Evolutionary conservation across 2,888 invertebrate species (phyloP), one percentile per base, ranked within the genome.

Genomic region (Cosmia trapezina): DNA sequence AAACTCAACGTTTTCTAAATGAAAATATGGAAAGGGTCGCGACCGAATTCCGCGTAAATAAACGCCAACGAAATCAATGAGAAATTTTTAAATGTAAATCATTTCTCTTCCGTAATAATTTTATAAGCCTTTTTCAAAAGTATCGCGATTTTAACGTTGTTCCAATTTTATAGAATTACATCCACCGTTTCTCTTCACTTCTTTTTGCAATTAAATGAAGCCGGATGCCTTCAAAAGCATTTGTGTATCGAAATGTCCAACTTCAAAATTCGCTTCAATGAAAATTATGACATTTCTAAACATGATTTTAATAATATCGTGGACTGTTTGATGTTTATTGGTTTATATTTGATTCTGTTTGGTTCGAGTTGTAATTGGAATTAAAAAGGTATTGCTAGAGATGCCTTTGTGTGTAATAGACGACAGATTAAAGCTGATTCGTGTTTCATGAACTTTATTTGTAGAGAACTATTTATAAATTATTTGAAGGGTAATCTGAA

Each of bases 251-350:
- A 70, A 79, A 77, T 73, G 54, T 79, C 59, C 73, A 67, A 76
- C 71, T 77, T 69, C 49, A 73, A 70, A 73, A 60, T 81, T 73
- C 62, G 64, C 54, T 79, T 59, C 54, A 64, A 74, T 76, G 71
- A 63, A 61, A 79, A 82, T 86, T 69, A 77, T 86, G 70, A 63
- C 54, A 81, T 84, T 86, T 76, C 74, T 73, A 69, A 84, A 84
- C 65, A 71, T 63, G 63, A 61, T 86, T 78, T 64, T 47, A 81
- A 84, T 76, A 81, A 80, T 59, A 62, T 72, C 53, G 53, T 37
- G 51, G 49, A 28, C 56, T 71, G 59, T 71, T 81, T 74, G 54
- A 82, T 73, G 61, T 71, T 71, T 70, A 76, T 84, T 79, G 67
- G 80, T 69, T 79, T 70, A 67, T 51, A 69, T 72, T 80, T 61